A percentile compares a stretch with the other conserved stretches of the same genome.
Evolutionary conservation across 2,888 invertebrate species (phyloP).

Genomic region (Melanophora roralis): DNA sequence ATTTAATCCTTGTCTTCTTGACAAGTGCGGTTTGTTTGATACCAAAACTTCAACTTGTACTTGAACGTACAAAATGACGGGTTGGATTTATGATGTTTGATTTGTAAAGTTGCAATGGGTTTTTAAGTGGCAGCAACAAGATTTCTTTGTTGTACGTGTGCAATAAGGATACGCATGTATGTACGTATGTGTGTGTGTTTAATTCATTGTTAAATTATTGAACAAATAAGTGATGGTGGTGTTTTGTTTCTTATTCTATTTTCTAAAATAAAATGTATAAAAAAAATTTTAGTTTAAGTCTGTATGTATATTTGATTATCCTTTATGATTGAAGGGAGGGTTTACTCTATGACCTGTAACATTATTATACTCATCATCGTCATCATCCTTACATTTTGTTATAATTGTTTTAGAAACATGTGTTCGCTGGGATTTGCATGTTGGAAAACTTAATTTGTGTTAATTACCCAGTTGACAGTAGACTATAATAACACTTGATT

Average conservation of each 20-base stretch:
- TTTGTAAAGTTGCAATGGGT: slow-evolving; percentile 24
- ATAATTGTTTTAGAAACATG: slow-evolving; percentile 48
- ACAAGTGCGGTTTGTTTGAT: slow-evolving; percentile 74
- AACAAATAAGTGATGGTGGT: slow-evolving; percentile 48
- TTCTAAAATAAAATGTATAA: too few species aligned
- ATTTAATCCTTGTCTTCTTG: slow-evolving; percentile 74
- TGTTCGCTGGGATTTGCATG: slow-evolving; percentile 58
- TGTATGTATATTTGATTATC: background rate
- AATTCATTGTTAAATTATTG: slow-evolving; percentile 64
- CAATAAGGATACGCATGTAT: slow-evolving; percentile 36
- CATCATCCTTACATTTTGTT: slow-evolving; percentile 24
- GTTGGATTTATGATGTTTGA: slow-evolving; percentile 17
- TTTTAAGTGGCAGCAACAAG: slow-evolving; percentile 36
- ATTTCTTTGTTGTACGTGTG: slow-evolving; percentile 21
- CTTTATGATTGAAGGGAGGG: slow-evolving; percentile 14
- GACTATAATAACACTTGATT: slow-evolving; percentile 60
- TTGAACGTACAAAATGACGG: background rate
- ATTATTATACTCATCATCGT: slow-evolving; percentile 22
- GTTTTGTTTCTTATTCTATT: slow-evolving; percentile 23
- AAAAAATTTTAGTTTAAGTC: too few species aligned
- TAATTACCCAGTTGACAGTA: slow-evolving; percentile 61
- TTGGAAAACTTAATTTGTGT: slow-evolving; percentile 59
- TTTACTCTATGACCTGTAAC: slow-evolving; percentile 50
- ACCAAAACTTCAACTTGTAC: slow-evolving; percentile 5
- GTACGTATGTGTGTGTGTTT: slow-evolving; percentile 45